Base-by-base conservation (phyloP, 2,113 vertebrate species). In the Cnemophilus loriae region DNA sequence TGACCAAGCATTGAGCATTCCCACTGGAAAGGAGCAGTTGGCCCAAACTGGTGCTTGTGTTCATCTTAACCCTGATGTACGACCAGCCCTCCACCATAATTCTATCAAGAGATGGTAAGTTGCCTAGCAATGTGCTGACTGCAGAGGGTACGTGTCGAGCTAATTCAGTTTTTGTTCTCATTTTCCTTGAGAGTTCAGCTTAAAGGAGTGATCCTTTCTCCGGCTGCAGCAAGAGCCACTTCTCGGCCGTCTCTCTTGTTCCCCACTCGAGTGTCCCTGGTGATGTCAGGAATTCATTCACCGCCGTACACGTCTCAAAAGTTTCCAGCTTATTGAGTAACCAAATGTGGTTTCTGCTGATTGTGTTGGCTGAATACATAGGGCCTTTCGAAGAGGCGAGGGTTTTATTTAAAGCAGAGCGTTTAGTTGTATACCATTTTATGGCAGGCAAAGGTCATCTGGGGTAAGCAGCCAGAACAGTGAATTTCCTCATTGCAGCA, bases 1-100 rank as follows among this genome's bases (percentile, higher is more conserved):
- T 77, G 88, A 74, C 69, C 92, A 70, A 68, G 88, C 71, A 2
- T 30, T 67, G 93, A 96, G 82, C 95, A 94, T 76, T 93, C 95
- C 90, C 65, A 63, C 95, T 93, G 93, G 93, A 94, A 97, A 92
- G 95, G 93, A 96, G 90, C 92, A 95, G 94, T 96, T 94, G 92
- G 92, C 92, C 96, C 87, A 93, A 92, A 84, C 90, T 64, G 93
- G 95, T 94, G 83, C 95, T 95, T 86, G 89, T 93, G 63, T 88
- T 94, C 93, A 61, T 96, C 92, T 97, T 96, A 96, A 96, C 93
- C 93, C 90, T 96, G 96, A 94, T 95, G 94, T 92, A 95, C 27
- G 65, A 94, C 90, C 86, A 75, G 90, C 88, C 79, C 92, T 94
- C 87, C 77, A 87, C 91, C 96, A 80, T 95, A 90, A 94, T 96